Evolutionary conservation across 1,140 invertebrate genomes (phyloP).

Genomic region (Artemia franciscana): DNA sequence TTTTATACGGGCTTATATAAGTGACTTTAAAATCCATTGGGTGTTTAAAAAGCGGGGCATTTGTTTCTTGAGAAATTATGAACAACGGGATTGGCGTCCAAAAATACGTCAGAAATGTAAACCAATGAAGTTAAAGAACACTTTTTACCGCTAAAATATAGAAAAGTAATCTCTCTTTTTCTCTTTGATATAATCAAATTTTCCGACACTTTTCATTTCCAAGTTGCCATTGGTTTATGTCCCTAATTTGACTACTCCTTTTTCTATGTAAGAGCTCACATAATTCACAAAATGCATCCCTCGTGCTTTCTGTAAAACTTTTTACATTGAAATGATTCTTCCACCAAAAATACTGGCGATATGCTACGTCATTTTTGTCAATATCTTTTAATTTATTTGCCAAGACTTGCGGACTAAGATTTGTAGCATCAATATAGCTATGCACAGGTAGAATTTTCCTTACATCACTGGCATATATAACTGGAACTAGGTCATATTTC

Average conservation of each 20-base stretch:
- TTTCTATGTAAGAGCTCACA: not conserved
- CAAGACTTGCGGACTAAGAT: not conserved
- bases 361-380: not conserved
- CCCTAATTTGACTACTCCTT: not conserved
- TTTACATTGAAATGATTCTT: not conserved
- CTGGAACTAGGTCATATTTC: not conserved
- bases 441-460: not conserved
- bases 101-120: no score
- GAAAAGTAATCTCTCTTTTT: no score
- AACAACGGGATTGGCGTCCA: no score
- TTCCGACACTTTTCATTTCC: not conserved
- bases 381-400: not conserved
- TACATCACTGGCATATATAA: not conserved
- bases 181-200: no score
- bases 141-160: no score
- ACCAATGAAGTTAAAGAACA: no score
- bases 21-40: no score
- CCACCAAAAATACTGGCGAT: not conserved
- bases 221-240: not conserved
- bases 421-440: not conserved
- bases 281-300: not conserved
- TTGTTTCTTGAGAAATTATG: no score
- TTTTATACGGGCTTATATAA: no score
- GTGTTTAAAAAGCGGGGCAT: no score
- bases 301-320: not conserved